These are phyloP conservation scores for Lissocephala sabroskyi DNA, from an alignment of 2,888 invertebrate genomes.

Conservation along the genomic window DNA sequence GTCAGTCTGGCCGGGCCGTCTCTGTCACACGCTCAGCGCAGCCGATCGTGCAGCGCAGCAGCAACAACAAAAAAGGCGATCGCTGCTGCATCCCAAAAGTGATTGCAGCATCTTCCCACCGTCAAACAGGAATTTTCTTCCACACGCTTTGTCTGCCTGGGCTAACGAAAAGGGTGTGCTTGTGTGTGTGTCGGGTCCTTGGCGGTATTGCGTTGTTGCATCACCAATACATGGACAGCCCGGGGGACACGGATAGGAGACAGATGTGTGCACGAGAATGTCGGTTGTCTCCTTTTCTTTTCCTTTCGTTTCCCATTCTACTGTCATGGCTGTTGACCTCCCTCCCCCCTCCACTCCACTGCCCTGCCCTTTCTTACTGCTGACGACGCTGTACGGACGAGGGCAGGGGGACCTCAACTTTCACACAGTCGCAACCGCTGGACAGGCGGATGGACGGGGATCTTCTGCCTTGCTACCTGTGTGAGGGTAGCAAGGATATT, in stretches of 20 bases:
- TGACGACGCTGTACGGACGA: too few relatives aligned
- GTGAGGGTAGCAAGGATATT: too few relatives aligned
- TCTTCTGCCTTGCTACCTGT: too few relatives aligned
- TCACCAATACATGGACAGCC: constrained; percentile 41
- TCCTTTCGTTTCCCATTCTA: constrained; percentile 4
- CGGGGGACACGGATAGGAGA: constrained; percentile 39
- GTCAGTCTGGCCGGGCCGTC: not conserved
- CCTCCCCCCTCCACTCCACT: too few relatives aligned
- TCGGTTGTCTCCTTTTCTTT: constrained; percentile 4
- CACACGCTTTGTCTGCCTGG: not conserved
- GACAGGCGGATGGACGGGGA: too few relatives aligned
- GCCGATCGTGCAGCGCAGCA: too few relatives aligned
- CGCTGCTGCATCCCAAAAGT: too few relatives aligned
- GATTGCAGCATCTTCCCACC: constrained; percentile 29
- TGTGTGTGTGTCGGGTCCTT: constrained; percentile 13
- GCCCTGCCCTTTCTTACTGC: too few relatives aligned
- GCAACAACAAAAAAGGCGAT: constrained; percentile 42
- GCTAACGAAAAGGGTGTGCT: not conserved
- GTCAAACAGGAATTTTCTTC: constrained; percentile 41
- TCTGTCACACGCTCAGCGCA: not conserved
- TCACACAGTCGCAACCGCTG: too few relatives aligned
- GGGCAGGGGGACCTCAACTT: too few relatives aligned
- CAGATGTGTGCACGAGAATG: constrained; percentile 46
- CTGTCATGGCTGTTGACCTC: constrained; percentile 47
- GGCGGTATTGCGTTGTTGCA: constrained; percentile 37